phyloP scores from a whole-genome alignment of 2,888 invertebrate genomes.

The Catonia carolina region DNA sequence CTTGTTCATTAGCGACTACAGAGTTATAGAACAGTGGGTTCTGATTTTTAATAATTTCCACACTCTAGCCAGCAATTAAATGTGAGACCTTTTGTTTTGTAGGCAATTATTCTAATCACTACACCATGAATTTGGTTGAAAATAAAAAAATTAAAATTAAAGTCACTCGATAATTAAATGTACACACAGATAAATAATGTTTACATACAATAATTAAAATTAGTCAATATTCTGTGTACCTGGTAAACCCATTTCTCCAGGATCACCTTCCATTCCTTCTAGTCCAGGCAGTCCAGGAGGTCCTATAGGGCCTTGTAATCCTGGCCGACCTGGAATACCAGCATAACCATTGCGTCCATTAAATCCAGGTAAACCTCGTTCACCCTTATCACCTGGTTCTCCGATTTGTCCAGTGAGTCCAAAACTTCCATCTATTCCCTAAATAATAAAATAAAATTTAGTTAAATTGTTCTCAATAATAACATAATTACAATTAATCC shows the following conservation, averaged over 20 bases:
- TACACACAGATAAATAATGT: too few relatives aligned
- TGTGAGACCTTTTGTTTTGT: too few relatives aligned
- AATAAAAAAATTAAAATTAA: too few relatives aligned
- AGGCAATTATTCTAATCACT: too few relatives aligned
- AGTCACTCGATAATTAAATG: too few relatives aligned
- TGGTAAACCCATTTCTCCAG: conserved; percentile 41
- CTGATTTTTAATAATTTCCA: too few relatives aligned
- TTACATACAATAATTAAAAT: too few relatives aligned
- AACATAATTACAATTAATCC: neutral
- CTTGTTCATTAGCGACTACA: too few relatives aligned
- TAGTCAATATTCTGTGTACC: too few relatives aligned
- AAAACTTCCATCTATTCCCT: conserved; percentile 39
- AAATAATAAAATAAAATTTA: neutral
- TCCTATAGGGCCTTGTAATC: conserved; percentile 42
- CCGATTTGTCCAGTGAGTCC: conserved; percentile 51
- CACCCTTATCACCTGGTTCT: conserved; percentile 44
- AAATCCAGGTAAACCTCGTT: neutral
- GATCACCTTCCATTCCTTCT: conserved; percentile 49
- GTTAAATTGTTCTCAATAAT: neutral
- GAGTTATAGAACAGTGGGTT: too few relatives aligned
- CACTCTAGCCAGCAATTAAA: too few relatives aligned
- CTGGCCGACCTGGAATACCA: conserved; percentile 13
- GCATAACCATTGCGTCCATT: neutral
- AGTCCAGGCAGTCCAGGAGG: conserved; percentile 35
- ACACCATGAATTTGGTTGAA: too few relatives aligned